Evolutionary conservation across 2,888 invertebrate genomes (phyloP), one percentile per base, ranked within the genome.

Genomic region (Rhingia rostrata): DNA sequence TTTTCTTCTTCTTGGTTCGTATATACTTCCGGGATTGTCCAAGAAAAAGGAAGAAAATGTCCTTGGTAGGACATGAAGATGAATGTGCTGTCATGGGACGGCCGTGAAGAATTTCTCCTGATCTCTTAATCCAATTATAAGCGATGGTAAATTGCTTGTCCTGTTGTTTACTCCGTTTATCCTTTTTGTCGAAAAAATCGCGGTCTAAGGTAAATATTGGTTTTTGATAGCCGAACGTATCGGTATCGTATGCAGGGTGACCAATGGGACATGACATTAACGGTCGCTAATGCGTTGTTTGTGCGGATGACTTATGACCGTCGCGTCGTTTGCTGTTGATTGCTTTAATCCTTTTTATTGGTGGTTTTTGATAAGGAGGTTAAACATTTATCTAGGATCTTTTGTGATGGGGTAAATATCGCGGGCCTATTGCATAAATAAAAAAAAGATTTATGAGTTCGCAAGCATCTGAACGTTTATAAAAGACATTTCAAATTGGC

Each of bases 51-150:
- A 35, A 58, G 12, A 22, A 61, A 61, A 60, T 53, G 12, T 53
- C n/a, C 22, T 30, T 7, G 32, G 14, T 32, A 22, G 22, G 32
- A 63, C 35, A 77, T 45, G 64, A 79, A 73, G 73, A 83, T 74
- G 63, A 74, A 83, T 79, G 51, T 73, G 51, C 43, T 35, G 35
- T 45, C 53, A 49, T 12, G 7, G 53, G 41, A 70, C n/a, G 10
- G 30, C 30, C 53, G 60, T 60, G 47, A 37, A 43, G 45, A 63
- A 69, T 63, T 37, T 63, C 53, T 43, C 56, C 64, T 83, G 83
- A 83, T 83, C 73, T 63, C 83, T 83, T 79, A 83, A 83, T 83
- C 83, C 83, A 79, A 83, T 83, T 79, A 77, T 60, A 79, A 79
- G 63, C 73, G 69, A 69, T 58, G 54, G 83, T 83, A 74, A 83